phyloP scores from a whole-genome alignment of 2,113 vertebrate genomes.

The Sula dactylatra region DNA sequence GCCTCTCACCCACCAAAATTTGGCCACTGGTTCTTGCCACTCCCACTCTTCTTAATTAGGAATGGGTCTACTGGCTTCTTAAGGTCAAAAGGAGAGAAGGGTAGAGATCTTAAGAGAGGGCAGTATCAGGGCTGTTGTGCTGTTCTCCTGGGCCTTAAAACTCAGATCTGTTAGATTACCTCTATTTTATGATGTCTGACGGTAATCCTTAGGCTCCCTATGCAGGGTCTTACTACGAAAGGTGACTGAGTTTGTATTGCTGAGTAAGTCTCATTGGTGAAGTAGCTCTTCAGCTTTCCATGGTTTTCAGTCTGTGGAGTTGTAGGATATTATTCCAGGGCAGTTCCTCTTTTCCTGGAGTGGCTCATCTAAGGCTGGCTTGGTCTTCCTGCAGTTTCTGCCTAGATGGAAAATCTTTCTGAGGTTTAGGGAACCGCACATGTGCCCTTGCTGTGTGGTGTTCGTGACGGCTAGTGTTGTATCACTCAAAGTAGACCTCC shows the following conservation, averaged over 20 bases:
- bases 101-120: not conserved
- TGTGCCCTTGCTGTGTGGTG: not conserved
- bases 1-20: not conserved
- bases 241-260: not conserved
- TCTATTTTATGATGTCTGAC: not conserved
- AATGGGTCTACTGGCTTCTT: not conserved
- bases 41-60: not conserved
- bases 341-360: not conserved
- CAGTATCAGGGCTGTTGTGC: not conserved
- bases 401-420: not conserved
- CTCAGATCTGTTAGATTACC: not conserved
- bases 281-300: not conserved
- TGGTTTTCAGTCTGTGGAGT: not conserved
- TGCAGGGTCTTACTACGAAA: not conserved
- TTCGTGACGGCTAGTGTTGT: not conserved
- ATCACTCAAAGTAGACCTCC: not conserved
- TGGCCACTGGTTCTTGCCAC: not conserved
- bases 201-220: not conserved
- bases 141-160: not conserved
- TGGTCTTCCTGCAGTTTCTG: not conserved
- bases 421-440: not conserved
- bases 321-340: not conserved
- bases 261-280: not conserved
- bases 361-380: not conserved
- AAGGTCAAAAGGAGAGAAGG: not conserved